Conservation (phyloP, 2,797 vertebrate genomes). For the Tragopan temminckii region DNA sequence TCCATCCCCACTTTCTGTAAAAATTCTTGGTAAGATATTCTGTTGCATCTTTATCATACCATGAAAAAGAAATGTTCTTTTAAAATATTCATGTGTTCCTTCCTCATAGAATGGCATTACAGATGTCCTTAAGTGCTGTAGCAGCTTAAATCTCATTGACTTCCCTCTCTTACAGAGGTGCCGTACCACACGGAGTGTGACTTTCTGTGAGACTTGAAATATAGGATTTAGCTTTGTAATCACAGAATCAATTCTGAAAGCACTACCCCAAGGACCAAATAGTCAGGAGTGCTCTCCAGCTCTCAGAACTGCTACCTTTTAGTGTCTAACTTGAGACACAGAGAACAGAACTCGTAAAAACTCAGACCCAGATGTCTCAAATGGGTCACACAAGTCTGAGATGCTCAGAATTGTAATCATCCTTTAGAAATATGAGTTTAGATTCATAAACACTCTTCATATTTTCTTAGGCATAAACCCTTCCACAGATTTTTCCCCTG, state of each 20-base stretch:
- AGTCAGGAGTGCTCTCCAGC: neutral
- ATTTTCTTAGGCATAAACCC: neutral
- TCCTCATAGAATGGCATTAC: neutral
- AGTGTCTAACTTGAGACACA: neutral
- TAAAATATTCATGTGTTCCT: neutral
- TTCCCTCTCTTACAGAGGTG: neutral
- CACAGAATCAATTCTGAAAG: neutral
- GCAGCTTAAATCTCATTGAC: slow-evolving; percentile 33
- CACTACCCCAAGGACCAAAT: neutral
- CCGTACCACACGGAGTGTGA: neutral
- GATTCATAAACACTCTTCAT: neutral
- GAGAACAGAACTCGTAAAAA: neutral
- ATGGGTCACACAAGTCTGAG: neutral
- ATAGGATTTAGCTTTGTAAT: neutral
- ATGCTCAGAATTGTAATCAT: neutral
- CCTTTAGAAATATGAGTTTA: neutral
- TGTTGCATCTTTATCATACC: slow-evolving; percentile 81
- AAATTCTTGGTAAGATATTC: slow-evolving; percentile 81
- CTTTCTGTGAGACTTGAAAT: neutral
- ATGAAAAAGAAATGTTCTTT: slow-evolving; percentile 53
- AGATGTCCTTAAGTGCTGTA: slow-evolving; percentile 52
- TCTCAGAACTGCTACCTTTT: neutral
- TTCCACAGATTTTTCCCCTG: neutral
- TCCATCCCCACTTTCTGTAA: slow-evolving; percentile 74
- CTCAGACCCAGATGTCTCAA: neutral